Conservation (phyloP, 2,113 vertebrate species). For the Columba janthina region DNA sequence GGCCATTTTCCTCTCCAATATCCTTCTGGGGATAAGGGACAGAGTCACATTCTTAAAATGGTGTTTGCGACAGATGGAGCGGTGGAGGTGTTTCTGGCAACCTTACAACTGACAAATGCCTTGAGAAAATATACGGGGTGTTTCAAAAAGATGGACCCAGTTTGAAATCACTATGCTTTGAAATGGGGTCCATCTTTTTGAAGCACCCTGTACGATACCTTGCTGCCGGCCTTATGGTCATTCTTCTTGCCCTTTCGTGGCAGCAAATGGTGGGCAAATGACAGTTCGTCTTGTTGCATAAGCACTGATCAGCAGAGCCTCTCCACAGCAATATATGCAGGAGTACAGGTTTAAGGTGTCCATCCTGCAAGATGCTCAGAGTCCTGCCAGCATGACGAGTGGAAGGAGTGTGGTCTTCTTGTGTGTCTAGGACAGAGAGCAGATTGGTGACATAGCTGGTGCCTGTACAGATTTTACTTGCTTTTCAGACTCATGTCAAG, state of each 20-base stretch:
- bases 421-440: background rate
- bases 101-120: background rate
- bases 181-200: no score
- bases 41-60: background rate
- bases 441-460: background rate
- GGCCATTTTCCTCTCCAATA: background rate
- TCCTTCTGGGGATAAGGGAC: background rate
- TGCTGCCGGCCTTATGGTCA: background rate
- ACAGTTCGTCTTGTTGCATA: background rate
- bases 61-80: background rate
- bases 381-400: background rate
- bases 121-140: background rate
- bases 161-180: no score
- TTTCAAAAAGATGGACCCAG: no score
- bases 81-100: slow-evolving; percentile 13
- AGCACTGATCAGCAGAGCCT: background rate
- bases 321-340: background rate
- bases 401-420: background rate
- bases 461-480: background rate
- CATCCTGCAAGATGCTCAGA: background rate
- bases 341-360: background rate
- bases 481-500: background rate
- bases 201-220: background rate
- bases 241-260: background rate
- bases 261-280: background rate